Evolutionary conservation across 1,140 invertebrate species (phyloP), one percentile per base, ranked within the genome.

Genomic region (Nebria ingens): DNA sequence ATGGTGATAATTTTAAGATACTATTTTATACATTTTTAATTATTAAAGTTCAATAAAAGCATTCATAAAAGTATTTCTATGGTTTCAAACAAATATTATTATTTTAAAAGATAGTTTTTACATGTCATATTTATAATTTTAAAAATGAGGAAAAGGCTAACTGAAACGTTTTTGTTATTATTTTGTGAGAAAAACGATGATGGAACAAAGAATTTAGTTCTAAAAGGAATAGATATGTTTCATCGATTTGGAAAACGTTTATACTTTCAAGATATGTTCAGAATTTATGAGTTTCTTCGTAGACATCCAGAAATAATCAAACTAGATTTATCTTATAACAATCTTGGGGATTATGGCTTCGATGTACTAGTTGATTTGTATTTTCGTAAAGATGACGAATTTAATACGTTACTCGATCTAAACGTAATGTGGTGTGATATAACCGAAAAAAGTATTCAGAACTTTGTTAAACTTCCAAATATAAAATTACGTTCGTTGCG

Each of bases 361-460:
- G 67, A 67, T 21, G 71, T 71, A 58, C 56, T 82, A 1, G 62
- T 68, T 1, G 56, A 71, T 51, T 53, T 58, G 13, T 54, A 60
- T 56, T 63, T 66, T 40, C 13, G 63, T 56, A 9, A 13, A 1
- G 52, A 65, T n/a, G n/a, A n/a, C n/a, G n/a, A n/a, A n/a, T n/a
- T n/a, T n/a, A 66, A 73, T 21, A 56, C 67, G 53, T 52, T 82
- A 25, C 61, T 73, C 55, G 69, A 79, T 59, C 57, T 81, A 11
- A 76, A 79, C 62, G 59, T 81, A 1, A 72, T 73, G 62, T 73
- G 74, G 53, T 81, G 80, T 59, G 61, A 77, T 45, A 65, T 82
- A 20, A 70, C 65, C 1, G 61, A 65, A 17, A 29, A 29, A 45
- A 73, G 75, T 9, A 65, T 76, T 21, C 56, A 81, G 2, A 75